Conservation (phyloP, 2,113 vertebrate species). For the Forbesichthys agassizii region DNA sequence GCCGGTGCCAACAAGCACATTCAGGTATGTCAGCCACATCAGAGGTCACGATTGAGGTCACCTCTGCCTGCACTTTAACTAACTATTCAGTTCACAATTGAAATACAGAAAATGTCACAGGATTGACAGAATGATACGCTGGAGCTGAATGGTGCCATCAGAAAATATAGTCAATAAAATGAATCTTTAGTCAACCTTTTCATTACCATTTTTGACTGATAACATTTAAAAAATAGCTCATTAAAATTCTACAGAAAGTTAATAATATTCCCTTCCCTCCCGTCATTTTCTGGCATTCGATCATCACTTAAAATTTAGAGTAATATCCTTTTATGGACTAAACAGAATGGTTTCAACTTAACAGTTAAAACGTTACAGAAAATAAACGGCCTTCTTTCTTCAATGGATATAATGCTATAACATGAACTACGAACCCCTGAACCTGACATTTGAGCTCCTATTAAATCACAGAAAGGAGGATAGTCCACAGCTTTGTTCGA, state of each 20-base stretch:
- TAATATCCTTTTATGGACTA: slow-evolving; percentile 23
- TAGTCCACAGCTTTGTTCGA: neutral
- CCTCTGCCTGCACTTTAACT: neutral
- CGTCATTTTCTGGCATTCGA: no score
- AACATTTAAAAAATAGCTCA: no score
- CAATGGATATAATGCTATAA: neutral
- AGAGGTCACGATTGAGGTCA: slow-evolving; percentile 6
- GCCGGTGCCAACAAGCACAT: neutral
- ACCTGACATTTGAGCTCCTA: no score
- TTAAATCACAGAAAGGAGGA: no score
- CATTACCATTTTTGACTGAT: no score
- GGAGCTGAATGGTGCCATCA: neutral
- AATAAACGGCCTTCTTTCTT: neutral
- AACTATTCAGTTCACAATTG: neutral
- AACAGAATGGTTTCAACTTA: slow-evolving; percentile 30
- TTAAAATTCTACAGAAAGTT: no score
- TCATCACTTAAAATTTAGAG: slow-evolving; percentile 7
- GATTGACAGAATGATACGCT: neutral
- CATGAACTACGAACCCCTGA: no score
- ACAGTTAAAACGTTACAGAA: slow-evolving; percentile 9
- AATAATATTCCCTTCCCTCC: no score
- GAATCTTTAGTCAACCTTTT: no score
- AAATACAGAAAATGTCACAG: slow-evolving; percentile 13
- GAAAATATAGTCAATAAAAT: neutral
- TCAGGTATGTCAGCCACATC: neutral